A percentile compares a stretch with the other conserved stretches of the same genome.
phyloP scores from a whole-genome alignment of 2,888 invertebrate genomes.

The Trissolcus japonicus region DNA sequence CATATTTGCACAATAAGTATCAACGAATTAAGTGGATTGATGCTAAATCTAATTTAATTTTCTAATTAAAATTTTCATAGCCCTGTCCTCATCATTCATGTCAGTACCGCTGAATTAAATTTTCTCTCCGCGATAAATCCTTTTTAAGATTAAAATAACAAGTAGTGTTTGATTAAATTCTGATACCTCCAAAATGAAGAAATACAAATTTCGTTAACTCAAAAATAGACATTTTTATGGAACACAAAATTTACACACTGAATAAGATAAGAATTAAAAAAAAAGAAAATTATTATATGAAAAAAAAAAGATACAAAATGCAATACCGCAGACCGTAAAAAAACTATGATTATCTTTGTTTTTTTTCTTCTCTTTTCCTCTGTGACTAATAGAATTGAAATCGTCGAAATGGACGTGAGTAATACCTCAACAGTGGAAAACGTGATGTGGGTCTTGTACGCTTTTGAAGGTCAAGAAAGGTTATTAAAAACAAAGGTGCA shows the following conservation, averaged over 20 bases:
- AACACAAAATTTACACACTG: no score
- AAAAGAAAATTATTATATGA: background rate
- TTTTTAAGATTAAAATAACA: no score
- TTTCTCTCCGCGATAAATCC: no score
- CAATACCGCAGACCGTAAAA: conserved; percentile 6
- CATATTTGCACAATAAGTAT: conserved; percentile 1
- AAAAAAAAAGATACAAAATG: conserved; percentile 6
- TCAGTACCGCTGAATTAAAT: no score
- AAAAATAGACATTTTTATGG: no score
- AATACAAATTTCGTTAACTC: no score
- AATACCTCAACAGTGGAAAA: conserved; percentile 34
- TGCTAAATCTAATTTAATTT: no score
- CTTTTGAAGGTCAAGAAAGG: conserved; percentile 29
- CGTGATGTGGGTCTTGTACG: conserved; percentile 34
- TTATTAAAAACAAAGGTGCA: conserved; percentile 17
- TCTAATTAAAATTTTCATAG: no score
- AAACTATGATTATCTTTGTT: conserved; percentile 8
- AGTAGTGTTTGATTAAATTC: no score
- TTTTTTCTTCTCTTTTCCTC: background rate
- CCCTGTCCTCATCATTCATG: no score
- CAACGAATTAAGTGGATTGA: no score
- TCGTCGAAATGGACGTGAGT: conserved; percentile 25
- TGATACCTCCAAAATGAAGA: no score
- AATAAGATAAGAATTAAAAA: background rate
- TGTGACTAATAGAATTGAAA: conserved; percentile 28